A percentile compares a stretch with the other conserved stretches of the same genome.
These are phyloP conservation scores for Dynastes tityus DNA, from an alignment of 2,888 invertebrate species.

Conservation along the genomic window DNA sequence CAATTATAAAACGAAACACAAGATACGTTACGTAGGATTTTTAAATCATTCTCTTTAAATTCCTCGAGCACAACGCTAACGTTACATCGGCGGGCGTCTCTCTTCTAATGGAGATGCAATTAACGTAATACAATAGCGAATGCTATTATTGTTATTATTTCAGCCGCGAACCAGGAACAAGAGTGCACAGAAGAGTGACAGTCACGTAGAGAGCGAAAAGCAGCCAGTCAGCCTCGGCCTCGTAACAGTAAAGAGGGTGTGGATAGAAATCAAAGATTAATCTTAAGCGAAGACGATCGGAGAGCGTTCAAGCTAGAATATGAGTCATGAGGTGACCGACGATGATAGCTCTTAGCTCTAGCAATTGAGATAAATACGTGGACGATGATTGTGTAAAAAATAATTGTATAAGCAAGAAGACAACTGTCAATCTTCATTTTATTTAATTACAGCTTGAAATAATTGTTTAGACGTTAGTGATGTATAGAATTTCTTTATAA, in stretches of 20 bases:
- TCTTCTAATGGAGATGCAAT: slow-evolving; percentile 24
- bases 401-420: not conserved
- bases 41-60: slow-evolving; percentile 17
- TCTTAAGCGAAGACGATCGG: slow-evolving; percentile 39
- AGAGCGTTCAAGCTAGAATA: slow-evolving; percentile 20
- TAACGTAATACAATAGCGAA: slow-evolving; percentile 29
- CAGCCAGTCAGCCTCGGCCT: slow-evolving; percentile 24
- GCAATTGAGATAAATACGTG: slow-evolving; percentile 23
- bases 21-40: not conserved
- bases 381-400: slow-evolving; percentile 18
- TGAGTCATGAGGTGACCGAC: slow-evolving; percentile 20
- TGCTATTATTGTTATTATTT: slow-evolving; percentile 27
- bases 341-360: not conserved
- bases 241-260: slow-evolving; percentile 48
- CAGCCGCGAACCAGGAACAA: slow-evolving; percentile 28
- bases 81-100: not conserved
- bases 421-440: slow-evolving; percentile 20
- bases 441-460: not conserved
- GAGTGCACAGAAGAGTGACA: slow-evolving; percentile 28
- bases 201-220: slow-evolving; percentile 17
- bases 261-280: slow-evolving; percentile 49
- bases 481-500: not conserved
- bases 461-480: slow-evolving; percentile 4
- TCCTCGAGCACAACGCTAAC: not conserved
- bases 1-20: not conserved